Base-by-base conservation (phyloP, 2,888 invertebrate genomes). In the Mechanitis messenoides region DNA sequence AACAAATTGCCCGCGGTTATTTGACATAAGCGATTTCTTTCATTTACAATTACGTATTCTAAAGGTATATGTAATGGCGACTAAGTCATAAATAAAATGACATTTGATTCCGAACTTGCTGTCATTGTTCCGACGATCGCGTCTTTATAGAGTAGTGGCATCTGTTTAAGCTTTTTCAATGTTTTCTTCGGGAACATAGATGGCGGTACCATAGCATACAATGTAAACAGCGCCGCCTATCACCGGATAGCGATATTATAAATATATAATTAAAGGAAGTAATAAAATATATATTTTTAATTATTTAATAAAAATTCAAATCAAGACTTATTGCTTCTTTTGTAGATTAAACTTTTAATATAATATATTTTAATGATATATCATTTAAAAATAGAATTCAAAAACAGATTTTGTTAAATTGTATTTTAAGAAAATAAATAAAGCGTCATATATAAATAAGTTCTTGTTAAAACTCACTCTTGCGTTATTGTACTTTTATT, bases 1-100 rank as follows among this genome's bases (percentile, higher is more conserved):
- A 68, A 72, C 63, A 70, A 74, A 75, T 73, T 73, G 74, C 82
- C 78, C 81, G 81, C 77, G 69, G 71, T 75, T 68, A 66, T 75
- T 77, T 84, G 84, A 84, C 84, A 80, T 74, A 74, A 77, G 75
- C 73, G 81, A 80, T 84, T 75, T 81, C 83, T 77, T 80, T 83
- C 77, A 50, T 50, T 50, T 50, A 69, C 56, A 70, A 72, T 65
- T 63, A 66, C 68, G 63, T 68, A 68, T 69, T 72, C 62, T 72
- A 71, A 72, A 62, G 62, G 58, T 74, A 81, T 73, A 81, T 77
- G 82, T 83, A 82, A 84, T 83, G 80, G 80, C 79, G 80, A 81
- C 78, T 55, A 50, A 50, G 31, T 31, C 50, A 50, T 31, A 9
- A 28, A 31, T 50, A 50, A 9, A 60, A 64, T 66, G 66, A 64